Evolutionary conservation across 2,888 invertebrate species (phyloP).

Genomic region (Epicampocera succincta): DNA sequence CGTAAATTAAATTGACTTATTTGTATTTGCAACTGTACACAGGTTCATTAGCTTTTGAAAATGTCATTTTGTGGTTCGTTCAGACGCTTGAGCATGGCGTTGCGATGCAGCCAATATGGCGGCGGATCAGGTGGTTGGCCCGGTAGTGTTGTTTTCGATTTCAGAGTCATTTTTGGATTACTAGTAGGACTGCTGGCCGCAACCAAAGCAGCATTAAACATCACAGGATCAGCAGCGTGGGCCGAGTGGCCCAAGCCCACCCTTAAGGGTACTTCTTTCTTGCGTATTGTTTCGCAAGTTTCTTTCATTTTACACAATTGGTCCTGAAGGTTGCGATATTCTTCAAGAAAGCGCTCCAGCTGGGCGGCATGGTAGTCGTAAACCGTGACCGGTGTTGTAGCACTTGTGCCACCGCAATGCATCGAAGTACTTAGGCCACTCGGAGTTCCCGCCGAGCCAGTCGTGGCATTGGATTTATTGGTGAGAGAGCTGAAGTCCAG

Average conservation of each 20-base stretch:
- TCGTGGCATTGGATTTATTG: constrained; percentile 74
- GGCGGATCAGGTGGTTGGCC: constrained; percentile 81
- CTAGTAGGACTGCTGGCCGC: constrained; percentile 73
- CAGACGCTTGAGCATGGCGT: constrained; percentile 81
- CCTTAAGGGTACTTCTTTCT: constrained; percentile 80
- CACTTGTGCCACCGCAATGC: constrained; percentile 48
- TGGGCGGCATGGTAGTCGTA: constrained; percentile 91
- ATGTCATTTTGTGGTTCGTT: constrained; percentile 82
- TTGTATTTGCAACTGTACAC: constrained; percentile 64
- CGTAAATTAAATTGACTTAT: constrained; percentile 66
- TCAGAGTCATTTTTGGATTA: constrained; percentile 83
- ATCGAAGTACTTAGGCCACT: constrained; percentile 64
- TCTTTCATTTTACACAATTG: constrained; percentile 91
- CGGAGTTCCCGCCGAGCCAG: constrained; percentile 55
- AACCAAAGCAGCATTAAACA: constrained; percentile 79
- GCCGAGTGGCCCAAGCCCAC: constrained; percentile 77
- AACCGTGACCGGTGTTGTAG: constrained; percentile 78
- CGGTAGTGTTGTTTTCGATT: constrained; percentile 83
- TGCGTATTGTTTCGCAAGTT: constrained; percentile 87
- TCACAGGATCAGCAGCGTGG: constrained; percentile 81
- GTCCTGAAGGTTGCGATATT: constrained; percentile 89
- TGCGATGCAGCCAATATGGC: constrained; percentile 82
- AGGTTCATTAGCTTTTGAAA: constrained; percentile 83
- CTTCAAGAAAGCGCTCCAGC: constrained; percentile 89
- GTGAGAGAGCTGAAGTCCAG: constrained; percentile 78